Evolutionary conservation across 2,113 vertebrate species (phyloP).

Genomic region (Promerops cafer): DNA sequence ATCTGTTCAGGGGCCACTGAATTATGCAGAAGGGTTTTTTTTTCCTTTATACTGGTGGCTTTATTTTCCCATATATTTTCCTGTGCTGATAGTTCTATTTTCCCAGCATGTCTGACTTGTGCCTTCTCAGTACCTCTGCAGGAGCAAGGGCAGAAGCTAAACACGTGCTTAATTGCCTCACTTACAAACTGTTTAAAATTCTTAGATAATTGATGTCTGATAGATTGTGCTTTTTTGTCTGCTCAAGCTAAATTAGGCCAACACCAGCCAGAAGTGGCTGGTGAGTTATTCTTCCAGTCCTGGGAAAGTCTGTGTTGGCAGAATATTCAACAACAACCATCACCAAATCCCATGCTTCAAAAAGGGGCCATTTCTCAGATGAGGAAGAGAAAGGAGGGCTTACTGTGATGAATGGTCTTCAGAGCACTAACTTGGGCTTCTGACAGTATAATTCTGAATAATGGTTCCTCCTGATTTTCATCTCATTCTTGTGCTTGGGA

Average conservation of each 20-base stretch:
- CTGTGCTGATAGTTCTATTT: not conserved
- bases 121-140: not conserved
- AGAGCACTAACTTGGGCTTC: not conserved
- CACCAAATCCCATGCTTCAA: not conserved
- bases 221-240: not conserved
- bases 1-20: not conserved
- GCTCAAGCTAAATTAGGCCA: not conserved
- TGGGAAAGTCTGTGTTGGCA: not conserved
- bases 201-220: not conserved
- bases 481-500: not conserved
- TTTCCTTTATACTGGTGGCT: not conserved
- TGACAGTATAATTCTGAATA: not conserved
- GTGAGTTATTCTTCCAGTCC: not conserved
- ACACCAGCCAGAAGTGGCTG: not conserved
- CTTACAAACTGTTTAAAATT: not conserved
- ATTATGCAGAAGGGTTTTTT: not conserved
- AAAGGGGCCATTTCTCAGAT: not conserved
- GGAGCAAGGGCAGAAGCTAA: not conserved
- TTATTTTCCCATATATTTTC: not conserved
- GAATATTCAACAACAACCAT: not conserved
- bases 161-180: not conserved
- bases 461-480: not conserved
- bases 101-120: not conserved
- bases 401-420: not conserved
- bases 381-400: not conserved